Evolutionary conservation across 2,888 invertebrate species (phyloP).

Genomic region (Euplexia lucipara): DNA sequence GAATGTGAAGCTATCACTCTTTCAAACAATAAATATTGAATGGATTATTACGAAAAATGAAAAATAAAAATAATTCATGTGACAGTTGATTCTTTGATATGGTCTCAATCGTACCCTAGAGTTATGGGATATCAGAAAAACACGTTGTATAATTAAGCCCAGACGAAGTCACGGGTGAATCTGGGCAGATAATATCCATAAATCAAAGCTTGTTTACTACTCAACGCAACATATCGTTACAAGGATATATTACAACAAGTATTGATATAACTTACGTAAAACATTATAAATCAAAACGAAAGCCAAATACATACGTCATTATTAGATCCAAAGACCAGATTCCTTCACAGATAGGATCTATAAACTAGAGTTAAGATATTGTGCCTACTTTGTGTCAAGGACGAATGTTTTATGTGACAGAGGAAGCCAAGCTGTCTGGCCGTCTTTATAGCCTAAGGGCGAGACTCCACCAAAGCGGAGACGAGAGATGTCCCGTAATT

Average conservation of each 20-base stretch:
- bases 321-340: constrained; percentile 33
- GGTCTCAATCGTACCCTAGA: too few relatives aligned
- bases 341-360: constrained; percentile 45
- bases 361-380: constrained; percentile 51
- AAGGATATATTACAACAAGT: constrained; percentile 17
- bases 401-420: constrained; percentile 41
- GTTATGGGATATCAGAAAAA: too few relatives aligned
- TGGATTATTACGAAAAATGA: too few relatives aligned
- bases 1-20: too few relatives aligned
- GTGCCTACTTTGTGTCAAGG: constrained; percentile 51
- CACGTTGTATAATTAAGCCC: too few relatives aligned
- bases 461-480: neutral
- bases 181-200: neutral
- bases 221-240: neutral
- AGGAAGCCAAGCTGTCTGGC: constrained; percentile 25
- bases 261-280: constrained; percentile 19
- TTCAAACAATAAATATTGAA: too few relatives aligned
- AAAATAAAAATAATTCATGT: too few relatives aligned
- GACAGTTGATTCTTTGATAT: too few relatives aligned
- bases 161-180: neutral
- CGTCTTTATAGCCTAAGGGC: constrained; percentile 22
- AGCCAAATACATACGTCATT: constrained; percentile 47
- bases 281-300: constrained; percentile 43
- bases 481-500: too few relatives aligned
- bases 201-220: neutral